Base-by-base conservation (phyloP, 2,797 vertebrate species). In the Balearica regulorum region DNA sequence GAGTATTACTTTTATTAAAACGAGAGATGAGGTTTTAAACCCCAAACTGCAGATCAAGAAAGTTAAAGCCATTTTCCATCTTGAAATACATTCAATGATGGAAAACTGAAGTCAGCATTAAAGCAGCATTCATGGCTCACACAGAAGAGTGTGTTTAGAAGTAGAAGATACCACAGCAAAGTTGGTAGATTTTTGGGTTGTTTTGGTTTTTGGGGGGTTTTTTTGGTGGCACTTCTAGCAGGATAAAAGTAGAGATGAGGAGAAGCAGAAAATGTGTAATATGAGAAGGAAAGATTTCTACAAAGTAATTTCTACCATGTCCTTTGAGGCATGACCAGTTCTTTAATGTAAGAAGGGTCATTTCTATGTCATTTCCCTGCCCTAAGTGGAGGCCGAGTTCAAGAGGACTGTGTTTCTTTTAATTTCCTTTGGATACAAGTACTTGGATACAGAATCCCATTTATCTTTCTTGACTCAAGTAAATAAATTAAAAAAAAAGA, bases 381-480 rank as follows among this genome's bases (percentile, higher is more conserved):
- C 81, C 76, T 83, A 86, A 90, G 79, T 68, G 37, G 84, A 91
- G 83, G 69, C 78, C 62, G 93, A 80, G 80, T 87, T 94, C 84
- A 70, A 76, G 88, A 66, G 18, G 49, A 51, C 18, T 46, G 18
- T 60, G 68, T n/a, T 60, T 57, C 85, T 91, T 95, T 82, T 87
- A 31, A 64, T 96, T 95, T 93, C n/a, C 88, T 95, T 80, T 49
- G 16, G 54, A 51, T 81, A 41, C n/a, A 75, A 90, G 84, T 66
- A 61, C 87, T 83, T 24, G 22, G 68, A 49, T 57, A 37, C 61
- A 75, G 61, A 96, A 53, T 5, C 65, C 65, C 55, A 90, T 90
- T 96, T 88, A 81, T 91, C 94, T 94, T 94, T 89, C 91, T 77
- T 44, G 35, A 80, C 80, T 89, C 41, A 43, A 97, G 93, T 72